These are phyloP conservation scores for Avahi laniger DNA, from an alignment of 2,797 vertebrate species.

Conservation along the genomic window DNA sequence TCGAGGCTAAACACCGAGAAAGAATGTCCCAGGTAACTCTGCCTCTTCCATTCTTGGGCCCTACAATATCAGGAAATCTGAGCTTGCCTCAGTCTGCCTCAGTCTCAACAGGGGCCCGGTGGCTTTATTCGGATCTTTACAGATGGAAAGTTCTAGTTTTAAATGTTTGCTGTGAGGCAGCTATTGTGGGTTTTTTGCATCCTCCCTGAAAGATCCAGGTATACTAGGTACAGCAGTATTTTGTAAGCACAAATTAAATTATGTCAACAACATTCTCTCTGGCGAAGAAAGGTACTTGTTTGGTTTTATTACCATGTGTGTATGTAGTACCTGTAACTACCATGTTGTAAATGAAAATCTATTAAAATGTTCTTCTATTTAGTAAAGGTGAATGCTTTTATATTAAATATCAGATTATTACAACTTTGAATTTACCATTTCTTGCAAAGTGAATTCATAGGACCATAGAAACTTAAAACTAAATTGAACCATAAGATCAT, in stretches of 20 bases:
- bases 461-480: neutral
- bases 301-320: neutral
- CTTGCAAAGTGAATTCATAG: neutral
- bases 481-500: neutral
- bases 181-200: neutral
- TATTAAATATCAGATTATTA: neutral
- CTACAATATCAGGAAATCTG: rapidly evolving
- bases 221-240: neutral
- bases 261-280: neutral
- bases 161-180: neutral
- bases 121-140: neutral
- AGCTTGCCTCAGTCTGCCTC: neutral
- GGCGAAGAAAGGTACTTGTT: neutral
- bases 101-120: neutral
- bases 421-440: neutral
- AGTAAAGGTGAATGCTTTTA: neutral
- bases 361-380: neutral
- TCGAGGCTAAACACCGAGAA: constrained; percentile 97
- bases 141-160: neutral
- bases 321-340: neutral
- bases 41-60: neutral
- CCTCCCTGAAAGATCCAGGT: neutral
- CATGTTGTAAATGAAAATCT: neutral
- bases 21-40: constrained; percentile 95
- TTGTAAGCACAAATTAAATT: neutral